Base-by-base conservation (phyloP, 1,140 invertebrate genomes). In the Drosophila neocordata region DNA sequence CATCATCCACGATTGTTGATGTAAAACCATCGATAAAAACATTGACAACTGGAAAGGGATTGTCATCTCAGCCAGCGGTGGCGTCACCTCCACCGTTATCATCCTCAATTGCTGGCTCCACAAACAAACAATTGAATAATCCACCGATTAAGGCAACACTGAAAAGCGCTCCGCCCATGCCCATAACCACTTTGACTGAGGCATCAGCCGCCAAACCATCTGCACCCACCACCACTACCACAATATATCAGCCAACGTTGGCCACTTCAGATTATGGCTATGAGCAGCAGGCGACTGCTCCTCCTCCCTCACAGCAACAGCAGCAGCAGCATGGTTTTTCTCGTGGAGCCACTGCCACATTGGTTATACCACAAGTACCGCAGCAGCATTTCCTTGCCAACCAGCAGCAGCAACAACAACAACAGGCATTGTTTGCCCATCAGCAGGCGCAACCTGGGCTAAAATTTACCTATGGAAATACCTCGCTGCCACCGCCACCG, bases 141-240 rank as follows among this genome's bases (percentile, higher is more conserved):
- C 81, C 81, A 85, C 81, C 81, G 81, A 85, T 65, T 51, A 85
- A 85, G 76, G 78, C 78, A 20, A 48, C 41, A 85, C 63, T 81
- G 51, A 85, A 85, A 78, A 69, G 74, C 63, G 65, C 67, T 73
- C 70, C 81, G 84, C 71, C 75, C 62, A 65, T 48, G 41, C 41
- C 41, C 41, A 11, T 15, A 18, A 48, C 15, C 9, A 15, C 41
- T 11, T 20, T 71, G 82, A 87, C 82, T 85, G 81, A 87, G 78
- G 83, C 78, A 68, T 63, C 75, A 87, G 78, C 82, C 78, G 82
- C 82, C 78, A 87, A 68, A 68, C 66, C 82, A 87, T 67, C 81
- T 71, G 68, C 78, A 83, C 81, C 90, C 80, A 80, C 88, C 80
- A 80, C 63, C 44, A 79, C 35, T 64, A 81, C 58, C 71, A 59